Conservation (phyloP, 30 jellyfish, hydroid and myxozoan species). For the Aurelia sp. region DNA sequence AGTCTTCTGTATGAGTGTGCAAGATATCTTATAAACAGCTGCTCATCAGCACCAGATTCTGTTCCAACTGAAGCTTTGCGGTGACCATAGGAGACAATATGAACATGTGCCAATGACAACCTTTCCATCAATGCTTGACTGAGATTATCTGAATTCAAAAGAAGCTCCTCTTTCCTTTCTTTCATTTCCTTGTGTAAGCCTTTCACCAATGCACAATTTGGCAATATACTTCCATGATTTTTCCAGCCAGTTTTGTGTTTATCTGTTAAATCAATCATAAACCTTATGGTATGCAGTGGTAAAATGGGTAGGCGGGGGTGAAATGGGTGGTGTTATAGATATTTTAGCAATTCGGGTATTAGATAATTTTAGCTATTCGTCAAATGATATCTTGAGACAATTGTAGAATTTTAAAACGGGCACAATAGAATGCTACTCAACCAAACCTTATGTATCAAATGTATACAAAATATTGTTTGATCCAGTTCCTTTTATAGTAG, state of each 20-base stretch:
- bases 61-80: neutral
- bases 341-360: too few relatives aligned
- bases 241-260: slow-evolving; percentile 40
- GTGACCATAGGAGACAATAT: slow-evolving; percentile 12
- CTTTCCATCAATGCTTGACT: slow-evolving; percentile 96
- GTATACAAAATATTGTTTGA: too few relatives aligned
- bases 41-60: slow-evolving; percentile 74
- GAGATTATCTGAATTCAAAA: slow-evolving; percentile 66
- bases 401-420: too few relatives aligned
- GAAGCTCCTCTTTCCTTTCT: slow-evolving; percentile 38
- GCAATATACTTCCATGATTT: slow-evolving; percentile 57
- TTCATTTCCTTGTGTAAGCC: slow-evolving; percentile 76
- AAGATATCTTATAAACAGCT: slow-evolving; percentile 65
- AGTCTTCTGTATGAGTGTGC: slow-evolving; percentile 66
- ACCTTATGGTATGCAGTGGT: too few relatives aligned
- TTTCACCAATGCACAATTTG: slow-evolving; percentile 59
- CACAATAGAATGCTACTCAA: too few relatives aligned
- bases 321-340: too few relatives aligned
- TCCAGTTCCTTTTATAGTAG: too few relatives aligned
- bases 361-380: too few relatives aligned
- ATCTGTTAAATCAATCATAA: slow-evolving; percentile 9
- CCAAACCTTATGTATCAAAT: too few relatives aligned
- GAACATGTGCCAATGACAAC: slow-evolving; percentile 57
- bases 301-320: too few relatives aligned
- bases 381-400: too few relatives aligned